phyloP scores from a whole-genome alignment of 2,797 vertebrate genomes.

The Saxicola maurus region DNA sequence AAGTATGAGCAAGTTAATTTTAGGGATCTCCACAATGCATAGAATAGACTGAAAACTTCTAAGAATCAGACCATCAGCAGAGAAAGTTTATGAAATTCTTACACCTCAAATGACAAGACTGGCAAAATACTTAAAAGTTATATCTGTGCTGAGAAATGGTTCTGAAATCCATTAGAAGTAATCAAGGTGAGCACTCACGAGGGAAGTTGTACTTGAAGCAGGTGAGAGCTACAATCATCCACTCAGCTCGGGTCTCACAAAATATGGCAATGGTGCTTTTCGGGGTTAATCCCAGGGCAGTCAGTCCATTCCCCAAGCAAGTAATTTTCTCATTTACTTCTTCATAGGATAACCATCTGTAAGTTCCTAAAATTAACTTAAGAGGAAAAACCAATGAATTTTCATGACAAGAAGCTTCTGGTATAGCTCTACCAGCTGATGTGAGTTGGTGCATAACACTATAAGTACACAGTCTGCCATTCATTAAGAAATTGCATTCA shows the following conservation, averaged over 20 bases:
- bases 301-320: constrained; percentile 84
- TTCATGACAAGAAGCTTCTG: neutral
- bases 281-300: constrained; percentile 84
- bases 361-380: constrained; percentile 89
- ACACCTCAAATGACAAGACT: neutral
- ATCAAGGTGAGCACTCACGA: constrained; percentile 72
- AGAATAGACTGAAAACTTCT: neutral
- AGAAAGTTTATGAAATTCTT: neutral
- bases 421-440: neutral
- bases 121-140: neutral
- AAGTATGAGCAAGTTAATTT: neutral
- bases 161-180: neutral
- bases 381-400: neutral
- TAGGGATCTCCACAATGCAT: neutral
- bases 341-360: constrained; percentile 89
- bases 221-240: constrained; percentile 92
- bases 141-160: neutral
- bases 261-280: constrained; percentile 89
- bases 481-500: neutral
- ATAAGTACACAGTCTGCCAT: neutral
- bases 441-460: neutral
- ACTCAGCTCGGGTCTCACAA: constrained; percentile 94
- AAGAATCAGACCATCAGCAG: neutral
- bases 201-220: constrained; percentile 95
- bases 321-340: constrained; percentile 78